Conservation (phyloP, 1,140 invertebrate species). For the Daktulosphaira vitifoliae region DNA sequence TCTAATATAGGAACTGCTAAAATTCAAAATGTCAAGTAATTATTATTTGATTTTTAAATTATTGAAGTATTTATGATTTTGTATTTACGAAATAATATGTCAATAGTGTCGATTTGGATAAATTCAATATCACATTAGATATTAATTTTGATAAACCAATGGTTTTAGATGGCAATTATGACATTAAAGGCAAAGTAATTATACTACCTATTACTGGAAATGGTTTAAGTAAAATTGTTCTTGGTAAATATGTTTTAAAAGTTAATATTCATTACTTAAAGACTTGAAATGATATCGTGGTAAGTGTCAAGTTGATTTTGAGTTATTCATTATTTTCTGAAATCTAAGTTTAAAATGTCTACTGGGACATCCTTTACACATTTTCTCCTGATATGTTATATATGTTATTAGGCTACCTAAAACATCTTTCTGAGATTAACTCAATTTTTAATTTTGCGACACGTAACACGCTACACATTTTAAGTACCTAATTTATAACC, state of each 20-base stretch:
- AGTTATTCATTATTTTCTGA: too few species aligned
- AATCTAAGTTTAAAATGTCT: too few species aligned
- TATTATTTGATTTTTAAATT: neutral
- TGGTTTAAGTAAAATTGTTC: constrained; percentile 37
- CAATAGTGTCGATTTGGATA: constrained; percentile 34
- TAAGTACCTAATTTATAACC: too few species aligned
- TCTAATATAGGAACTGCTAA: constrained; percentile 32
- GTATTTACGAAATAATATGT: neutral
- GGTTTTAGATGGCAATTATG: constrained; percentile 37
- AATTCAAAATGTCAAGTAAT: constrained; percentile 38
- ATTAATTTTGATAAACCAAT: constrained; percentile 30
- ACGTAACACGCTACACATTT: too few species aligned
- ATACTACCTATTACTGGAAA: constrained; percentile 39
- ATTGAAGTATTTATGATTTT: neutral
- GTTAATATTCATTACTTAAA: too few species aligned
- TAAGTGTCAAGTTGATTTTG: too few species aligned
- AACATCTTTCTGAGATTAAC: too few species aligned
- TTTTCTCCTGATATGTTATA: too few species aligned
- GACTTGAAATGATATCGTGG: too few species aligned
- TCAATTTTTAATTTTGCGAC: too few species aligned
- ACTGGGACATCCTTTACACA: too few species aligned
- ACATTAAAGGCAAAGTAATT: constrained; percentile 40
- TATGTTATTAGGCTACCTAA: too few species aligned
- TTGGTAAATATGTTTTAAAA: constrained; percentile 34
- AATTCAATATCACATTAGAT: constrained; percentile 29